These are phyloP conservation scores for Carassius carassius DNA, from an alignment of 2,113 vertebrate species.

Conservation along the genomic window DNA sequence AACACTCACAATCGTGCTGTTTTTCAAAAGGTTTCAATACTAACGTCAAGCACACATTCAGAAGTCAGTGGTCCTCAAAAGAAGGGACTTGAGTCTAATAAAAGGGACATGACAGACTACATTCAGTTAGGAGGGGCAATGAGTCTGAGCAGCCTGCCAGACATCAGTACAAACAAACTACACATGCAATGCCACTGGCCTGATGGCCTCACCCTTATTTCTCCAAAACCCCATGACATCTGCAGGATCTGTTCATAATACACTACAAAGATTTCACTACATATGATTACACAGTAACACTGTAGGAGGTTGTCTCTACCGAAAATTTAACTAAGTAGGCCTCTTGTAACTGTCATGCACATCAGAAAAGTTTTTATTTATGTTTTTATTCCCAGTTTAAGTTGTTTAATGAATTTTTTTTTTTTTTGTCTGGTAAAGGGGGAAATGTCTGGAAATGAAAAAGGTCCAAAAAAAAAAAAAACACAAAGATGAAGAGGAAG, in stretches of 20 bases:
- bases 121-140: conserved; percentile 24
- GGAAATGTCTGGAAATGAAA: conserved; percentile 39
- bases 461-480: conserved; percentile 40
- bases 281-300: neutral
- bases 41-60: neutral
- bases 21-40: neutral
- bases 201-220: conserved; percentile 16
- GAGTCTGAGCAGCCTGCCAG: conserved; percentile 24
- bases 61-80: neutral
- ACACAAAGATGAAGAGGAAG: conserved; percentile 66
- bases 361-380: neutral
- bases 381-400: neutral
- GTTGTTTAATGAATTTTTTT: conserved; percentile 18
- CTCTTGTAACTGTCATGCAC: neutral
- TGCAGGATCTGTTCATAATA: conserved; percentile 17
- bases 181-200: conserved; percentile 42
- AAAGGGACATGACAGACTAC: conserved; percentile 30
- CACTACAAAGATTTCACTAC: conserved; percentile 7
- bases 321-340: neutral
- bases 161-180: conserved; percentile 47
- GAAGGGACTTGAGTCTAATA: conserved; percentile 11
- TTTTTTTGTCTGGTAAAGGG: conserved; percentile 34
- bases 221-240: conserved; percentile 24
- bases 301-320: neutral
- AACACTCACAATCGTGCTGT: neutral